phyloP scores from a whole-genome alignment of 2,113 vertebrate genomes.

The Pomatorhinus ruficollis region DNA sequence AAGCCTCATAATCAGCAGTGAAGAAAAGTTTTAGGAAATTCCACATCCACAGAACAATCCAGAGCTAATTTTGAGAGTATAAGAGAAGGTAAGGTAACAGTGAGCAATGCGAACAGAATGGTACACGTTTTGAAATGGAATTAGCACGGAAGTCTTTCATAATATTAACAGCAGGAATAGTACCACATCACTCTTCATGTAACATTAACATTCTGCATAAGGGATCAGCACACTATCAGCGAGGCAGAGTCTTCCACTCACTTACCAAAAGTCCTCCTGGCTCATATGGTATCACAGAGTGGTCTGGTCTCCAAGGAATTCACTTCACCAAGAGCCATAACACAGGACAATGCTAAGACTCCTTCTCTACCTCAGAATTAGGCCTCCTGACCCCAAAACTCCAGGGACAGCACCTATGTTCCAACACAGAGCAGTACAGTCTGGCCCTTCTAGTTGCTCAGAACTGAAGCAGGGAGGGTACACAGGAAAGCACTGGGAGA shows the following conservation, averaged over 20 bases:
- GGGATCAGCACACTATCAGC: background rate
- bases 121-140: background rate
- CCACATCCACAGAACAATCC: background rate
- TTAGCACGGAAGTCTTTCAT: background rate
- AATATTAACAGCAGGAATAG: background rate
- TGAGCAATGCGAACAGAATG: background rate
- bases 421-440: background rate
- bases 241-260: background rate
- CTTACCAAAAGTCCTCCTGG: background rate
- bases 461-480: background rate
- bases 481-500: background rate
- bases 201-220: background rate
- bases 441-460: background rate
- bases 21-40: background rate
- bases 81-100: background rate
- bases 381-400: background rate
- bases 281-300: background rate
- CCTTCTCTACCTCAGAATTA: background rate
- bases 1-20: background rate
- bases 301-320: background rate
- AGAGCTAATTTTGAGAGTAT: background rate
- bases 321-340: background rate
- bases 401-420: background rate
- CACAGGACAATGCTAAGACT: background rate
- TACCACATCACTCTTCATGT: background rate